Conservation (phyloP, 2,888 invertebrate genomes). For the Cosmopolites sordidus region DNA sequence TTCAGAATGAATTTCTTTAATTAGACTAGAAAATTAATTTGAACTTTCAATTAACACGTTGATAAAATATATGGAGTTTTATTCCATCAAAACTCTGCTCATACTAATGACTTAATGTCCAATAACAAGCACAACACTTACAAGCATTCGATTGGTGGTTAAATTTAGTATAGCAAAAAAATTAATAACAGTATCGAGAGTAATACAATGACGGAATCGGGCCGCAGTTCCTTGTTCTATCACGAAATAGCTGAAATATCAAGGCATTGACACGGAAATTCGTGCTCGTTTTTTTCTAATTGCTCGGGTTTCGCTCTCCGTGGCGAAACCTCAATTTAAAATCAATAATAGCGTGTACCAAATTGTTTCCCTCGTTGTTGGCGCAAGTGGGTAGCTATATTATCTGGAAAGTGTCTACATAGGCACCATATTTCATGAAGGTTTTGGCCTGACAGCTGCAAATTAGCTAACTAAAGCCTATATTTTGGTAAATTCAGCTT, state of each 20-base stretch:
- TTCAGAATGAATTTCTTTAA: no score
- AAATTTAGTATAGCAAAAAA: no score
- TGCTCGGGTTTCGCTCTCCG: constrained; percentile 1
- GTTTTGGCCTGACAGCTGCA: constrained; percentile 26
- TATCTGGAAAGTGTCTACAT: constrained; percentile 27
- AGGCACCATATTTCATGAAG: constrained; percentile 26
- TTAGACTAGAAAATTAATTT: no score
- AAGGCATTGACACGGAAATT: constrained; percentile 20
- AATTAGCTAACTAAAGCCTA: constrained; percentile 26
- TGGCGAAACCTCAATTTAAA: constrained; percentile 18
- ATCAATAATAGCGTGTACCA: constrained; percentile 24
- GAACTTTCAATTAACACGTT: no score
- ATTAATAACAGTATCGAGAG: no score
- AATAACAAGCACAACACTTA: no score
- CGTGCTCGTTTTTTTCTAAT: constrained; percentile 11
- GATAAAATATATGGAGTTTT: no score
- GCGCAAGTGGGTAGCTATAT: constrained; percentile 23
- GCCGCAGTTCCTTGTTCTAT: constrained; percentile 1
- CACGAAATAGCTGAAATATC: constrained; percentile 14
- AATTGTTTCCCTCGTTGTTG: constrained; percentile 21
- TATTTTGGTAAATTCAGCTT: constrained; percentile 25
- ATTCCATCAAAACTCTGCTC: no score
- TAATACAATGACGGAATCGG: neutral
- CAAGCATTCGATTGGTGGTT: no score
- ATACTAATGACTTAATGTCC: no score